A percentile compares a stretch with the other conserved stretches of the same genome.
These are phyloP conservation scores for Lottia scabra DNA, from an alignment of 2,888 invertebrate genomes.

Conservation along the genomic window DNA sequence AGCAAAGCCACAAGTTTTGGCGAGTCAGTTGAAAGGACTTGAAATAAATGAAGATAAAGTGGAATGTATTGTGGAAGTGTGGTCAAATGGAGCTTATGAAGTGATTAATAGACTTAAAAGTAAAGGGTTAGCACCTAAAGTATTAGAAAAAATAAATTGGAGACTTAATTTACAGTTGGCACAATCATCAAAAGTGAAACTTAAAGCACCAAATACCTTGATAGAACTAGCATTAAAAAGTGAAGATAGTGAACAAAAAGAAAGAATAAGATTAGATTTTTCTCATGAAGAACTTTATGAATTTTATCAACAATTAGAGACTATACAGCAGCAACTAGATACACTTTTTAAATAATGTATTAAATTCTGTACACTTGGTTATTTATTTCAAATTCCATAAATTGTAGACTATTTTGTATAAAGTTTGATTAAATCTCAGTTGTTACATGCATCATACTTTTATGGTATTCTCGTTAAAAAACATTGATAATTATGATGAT, in stretches of 20 bases:
- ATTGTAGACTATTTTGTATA: too few species aligned
- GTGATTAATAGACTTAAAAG: conserved; percentile 64
- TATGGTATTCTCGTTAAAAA: too few species aligned
- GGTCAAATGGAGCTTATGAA: conserved; percentile 61
- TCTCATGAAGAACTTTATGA: conserved; percentile 65
- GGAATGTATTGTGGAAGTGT: conserved; percentile 62
- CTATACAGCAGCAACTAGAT: background rate
- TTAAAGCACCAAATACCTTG: conserved; percentile 65
- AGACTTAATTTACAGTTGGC: conserved; percentile 66
- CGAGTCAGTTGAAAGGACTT: conserved; percentile 61
- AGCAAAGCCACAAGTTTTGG: conserved; percentile 63
- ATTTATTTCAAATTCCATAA: too few species aligned
- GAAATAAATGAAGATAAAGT: conserved; percentile 65
- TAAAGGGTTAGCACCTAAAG: conserved; percentile 60
- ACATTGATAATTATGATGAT: too few species aligned
- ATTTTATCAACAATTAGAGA: conserved; percentile 63
- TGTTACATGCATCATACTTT: too few species aligned
- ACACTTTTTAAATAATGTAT: conserved; percentile 2
- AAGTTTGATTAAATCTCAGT: too few species aligned
- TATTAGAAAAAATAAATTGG: conserved; percentile 67
- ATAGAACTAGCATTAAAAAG: conserved; percentile 60
- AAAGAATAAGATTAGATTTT: conserved; percentile 65
- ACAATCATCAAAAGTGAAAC: conserved; percentile 60
- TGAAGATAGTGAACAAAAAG: conserved; percentile 48
- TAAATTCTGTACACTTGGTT: too few species aligned